Base-by-base conservation (phyloP, 2,888 invertebrate genomes). In the Tethea ocularis region DNA sequence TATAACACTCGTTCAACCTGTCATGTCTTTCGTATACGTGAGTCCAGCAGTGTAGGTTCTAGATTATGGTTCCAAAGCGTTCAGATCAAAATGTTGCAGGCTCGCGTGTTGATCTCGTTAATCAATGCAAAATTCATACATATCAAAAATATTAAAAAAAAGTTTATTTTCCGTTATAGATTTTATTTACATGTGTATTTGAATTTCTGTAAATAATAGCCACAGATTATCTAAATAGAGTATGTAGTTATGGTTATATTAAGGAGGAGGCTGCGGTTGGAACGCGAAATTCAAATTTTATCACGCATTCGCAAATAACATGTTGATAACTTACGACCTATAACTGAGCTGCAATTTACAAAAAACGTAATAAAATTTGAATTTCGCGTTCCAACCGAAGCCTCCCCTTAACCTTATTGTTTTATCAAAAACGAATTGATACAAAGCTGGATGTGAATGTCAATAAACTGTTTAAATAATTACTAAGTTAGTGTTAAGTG, bases 41-140 rank as follows among this genome's bases (percentile, higher is more conserved):
- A 46, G 46, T 20, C 46, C 17, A 10, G 46, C 46, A 46, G 5
- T 20, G 10, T 20, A 20, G 17, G 4, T 17, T 10, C 10, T 46
- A 46, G 46, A 20, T 46, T 20, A 0, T 20, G 46, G n/a, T 46
- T 1, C 1, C 2, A 20, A 46, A n/a, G 20, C 36, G 36, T 15
- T 41, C 20, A 15, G 20, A 46, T 20, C 8, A 6, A 46, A 46
- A 46, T 46, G 20, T 20, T 46, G 46, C 46, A 6, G 46, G 10
- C 20, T 46, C 46, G 20, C 46, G 46, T 46, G 20, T 17, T 46
- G 46, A 46, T 46, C 46, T 46, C 46, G 46, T n/a, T 20, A 46
- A 41, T 15, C 20, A 46, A 46, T 46, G 20, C 20, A 46, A 46
- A 46, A 8, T n/a, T n/a, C n/a, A 26, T 6, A 2, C 10, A 46